Percentiles rank a stretch among this genome's conserved stretches.
Evolutionary conservation across 2,888 invertebrate genomes (phyloP).

Genomic region (Oscheius sp.): DNA sequence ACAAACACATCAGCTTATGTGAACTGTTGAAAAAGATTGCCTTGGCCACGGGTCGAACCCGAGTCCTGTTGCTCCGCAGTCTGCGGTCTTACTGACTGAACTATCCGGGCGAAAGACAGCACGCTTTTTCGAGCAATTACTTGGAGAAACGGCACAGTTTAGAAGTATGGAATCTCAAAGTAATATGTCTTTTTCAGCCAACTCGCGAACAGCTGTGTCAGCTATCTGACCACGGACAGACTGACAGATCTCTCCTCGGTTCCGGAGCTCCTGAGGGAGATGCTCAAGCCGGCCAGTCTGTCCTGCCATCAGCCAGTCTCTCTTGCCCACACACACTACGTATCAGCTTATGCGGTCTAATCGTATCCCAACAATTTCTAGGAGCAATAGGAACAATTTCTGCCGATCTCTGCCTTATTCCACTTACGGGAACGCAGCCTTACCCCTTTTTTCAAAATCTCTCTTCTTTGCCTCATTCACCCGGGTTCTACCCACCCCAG

Average conservation of each 20-base stretch:
- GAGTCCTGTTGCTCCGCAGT: too few species aligned
- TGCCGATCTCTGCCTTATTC: conserved; percentile 25
- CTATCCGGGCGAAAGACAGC: too few species aligned
- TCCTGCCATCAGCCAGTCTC: background rate
- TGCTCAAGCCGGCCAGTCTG: background rate
- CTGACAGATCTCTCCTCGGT: background rate
- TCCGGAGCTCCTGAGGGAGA: conserved; percentile 1
- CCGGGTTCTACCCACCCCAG: conserved; percentile 21
- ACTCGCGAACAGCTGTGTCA: conserved; percentile 10
- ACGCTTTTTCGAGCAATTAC: too few species aligned
- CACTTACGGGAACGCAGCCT: conserved; percentile 32
- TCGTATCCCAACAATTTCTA: too few species aligned
- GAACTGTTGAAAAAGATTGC: too few species aligned
- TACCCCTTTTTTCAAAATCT: conserved; percentile 1
- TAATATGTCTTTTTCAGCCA: background rate
- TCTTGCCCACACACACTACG: conserved; percentile 2
- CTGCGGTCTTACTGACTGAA: too few species aligned
- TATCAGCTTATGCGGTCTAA: conserved; percentile 11
- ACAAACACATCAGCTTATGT: too few species aligned
- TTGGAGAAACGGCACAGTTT: background rate
- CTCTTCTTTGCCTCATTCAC: background rate
- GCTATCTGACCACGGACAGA: background rate
- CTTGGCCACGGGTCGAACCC: too few species aligned
- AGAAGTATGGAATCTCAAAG: too few species aligned
- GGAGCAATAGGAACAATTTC: background rate